These are phyloP conservation scores for Cyclura pinguis DNA, from an alignment of 2,797 vertebrate species.

Conservation along the genomic window DNA sequence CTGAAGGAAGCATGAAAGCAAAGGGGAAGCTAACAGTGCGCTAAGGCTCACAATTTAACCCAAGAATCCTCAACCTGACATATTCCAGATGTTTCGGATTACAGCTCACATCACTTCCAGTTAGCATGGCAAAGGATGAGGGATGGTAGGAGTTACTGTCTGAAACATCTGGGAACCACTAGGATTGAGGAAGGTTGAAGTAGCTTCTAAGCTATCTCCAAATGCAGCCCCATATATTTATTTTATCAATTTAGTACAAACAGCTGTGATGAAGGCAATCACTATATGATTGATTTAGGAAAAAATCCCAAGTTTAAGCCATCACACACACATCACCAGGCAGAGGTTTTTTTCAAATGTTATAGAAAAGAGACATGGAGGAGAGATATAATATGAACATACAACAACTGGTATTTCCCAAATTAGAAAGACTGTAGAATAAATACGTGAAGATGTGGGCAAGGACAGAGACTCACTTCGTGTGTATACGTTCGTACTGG, in stretches of 20 bases:
- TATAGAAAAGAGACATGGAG: neutral
- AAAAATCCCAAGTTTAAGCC: neutral
- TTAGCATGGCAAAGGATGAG: too few relatives aligned
- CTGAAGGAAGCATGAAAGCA: too few relatives aligned
- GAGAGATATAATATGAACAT: neutral
- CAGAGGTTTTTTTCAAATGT: neutral
- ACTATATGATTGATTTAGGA: too few relatives aligned
- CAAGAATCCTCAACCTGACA: too few relatives aligned
- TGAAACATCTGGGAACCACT: too few relatives aligned
- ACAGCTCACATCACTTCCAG: too few relatives aligned
- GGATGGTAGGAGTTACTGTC: too few relatives aligned
- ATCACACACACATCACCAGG: neutral
- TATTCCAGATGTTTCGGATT: too few relatives aligned
- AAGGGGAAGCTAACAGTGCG: too few relatives aligned
- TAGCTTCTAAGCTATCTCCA: neutral
- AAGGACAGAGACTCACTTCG: constrained; percentile 82
- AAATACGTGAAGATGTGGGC: neutral
- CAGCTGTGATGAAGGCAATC: neutral
- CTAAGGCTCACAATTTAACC: too few relatives aligned
- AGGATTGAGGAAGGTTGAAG: too few relatives aligned
- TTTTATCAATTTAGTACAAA: neutral
- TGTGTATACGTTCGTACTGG: constrained; percentile 96
- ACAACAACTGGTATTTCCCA: neutral
- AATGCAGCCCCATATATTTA: neutral
- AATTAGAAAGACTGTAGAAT: neutral